Percentiles rank a stretch among this genome's conserved stretches.
These are phyloP conservation scores for Acarapis woodi DNA, from an alignment of 1,140 invertebrate species.

Conservation along the genomic window DNA sequence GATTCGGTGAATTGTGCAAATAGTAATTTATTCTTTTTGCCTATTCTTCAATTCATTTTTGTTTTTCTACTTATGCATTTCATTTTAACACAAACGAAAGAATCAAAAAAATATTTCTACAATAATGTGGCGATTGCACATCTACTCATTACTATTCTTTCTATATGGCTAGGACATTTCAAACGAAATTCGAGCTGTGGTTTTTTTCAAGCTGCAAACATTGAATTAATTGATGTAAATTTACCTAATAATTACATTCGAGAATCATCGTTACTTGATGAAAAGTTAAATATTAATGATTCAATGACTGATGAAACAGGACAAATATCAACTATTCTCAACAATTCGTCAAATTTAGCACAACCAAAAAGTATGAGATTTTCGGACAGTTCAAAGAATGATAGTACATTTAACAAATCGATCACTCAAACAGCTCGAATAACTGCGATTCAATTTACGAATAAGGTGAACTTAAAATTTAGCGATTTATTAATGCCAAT, in stretches of 20 bases:
- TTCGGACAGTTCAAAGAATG: too few relatives aligned
- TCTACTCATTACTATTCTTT: slow-evolving; percentile 7
- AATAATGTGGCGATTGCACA: slow-evolving; percentile 10
- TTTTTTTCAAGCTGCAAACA: neutral
- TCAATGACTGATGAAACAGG: too few relatives aligned
- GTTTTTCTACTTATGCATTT: slow-evolving; percentile 9
- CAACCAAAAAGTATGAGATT: too few relatives aligned
- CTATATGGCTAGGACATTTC: slow-evolving; percentile 8
- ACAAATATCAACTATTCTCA: too few relatives aligned
- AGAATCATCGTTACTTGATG: neutral
- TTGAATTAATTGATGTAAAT: too few relatives aligned
- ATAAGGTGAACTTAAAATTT: neutral
- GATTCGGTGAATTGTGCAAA: slow-evolving; percentile 6
- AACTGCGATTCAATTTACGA: neutral
- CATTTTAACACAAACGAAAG: slow-evolving; percentile 3
- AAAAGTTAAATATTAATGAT: too few relatives aligned
- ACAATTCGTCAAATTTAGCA: too few relatives aligned
- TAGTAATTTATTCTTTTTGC: slow-evolving; percentile 6
- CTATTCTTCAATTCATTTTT: slow-evolving; percentile 8
- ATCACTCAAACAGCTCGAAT: too few relatives aligned
- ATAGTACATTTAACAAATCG: neutral
- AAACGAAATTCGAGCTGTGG: neutral
- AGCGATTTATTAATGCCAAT: slow-evolving; percentile 5
- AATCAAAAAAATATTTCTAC: slow-evolving; percentile 1
- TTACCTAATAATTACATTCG: too few relatives aligned